These are phyloP conservation scores for Rhagium mordax DNA, from an alignment of 2,888 invertebrate species.

Conservation along the genomic window DNA sequence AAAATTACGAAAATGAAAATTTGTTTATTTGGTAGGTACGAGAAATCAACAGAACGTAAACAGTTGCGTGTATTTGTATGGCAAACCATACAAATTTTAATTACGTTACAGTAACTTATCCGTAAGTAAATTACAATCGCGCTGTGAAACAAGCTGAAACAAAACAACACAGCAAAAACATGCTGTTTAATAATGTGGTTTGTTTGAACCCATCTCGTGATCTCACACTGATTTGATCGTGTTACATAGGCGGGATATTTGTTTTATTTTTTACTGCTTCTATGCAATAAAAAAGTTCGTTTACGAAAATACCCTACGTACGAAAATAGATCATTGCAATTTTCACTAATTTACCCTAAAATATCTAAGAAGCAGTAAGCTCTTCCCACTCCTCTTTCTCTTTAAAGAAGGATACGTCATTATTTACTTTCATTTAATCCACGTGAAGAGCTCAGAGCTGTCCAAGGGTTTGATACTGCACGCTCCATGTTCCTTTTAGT, in stretches of 20 bases:
- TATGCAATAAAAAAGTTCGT: neutral
- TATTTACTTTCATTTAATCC: neutral
- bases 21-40: neutral
- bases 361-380: neutral
- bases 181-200: conserved; percentile 24
- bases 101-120: conserved; percentile 50
- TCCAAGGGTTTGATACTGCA: neutral
- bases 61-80: conserved; percentile 35
- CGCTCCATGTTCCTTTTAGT: neutral
- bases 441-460: neutral
- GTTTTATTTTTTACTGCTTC: conserved; percentile 8
- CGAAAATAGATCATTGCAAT: neutral
- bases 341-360: neutral
- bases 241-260: conserved; percentile 18
- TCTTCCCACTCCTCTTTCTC: neutral
- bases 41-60: conserved; percentile 15
- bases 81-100: conserved; percentile 47
- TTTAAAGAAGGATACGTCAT: neutral
- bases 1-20: neutral
- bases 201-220: conserved; percentile 18
- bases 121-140: conserved; percentile 48
- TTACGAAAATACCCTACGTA: conserved; percentile 13
- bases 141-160: conserved; percentile 45
- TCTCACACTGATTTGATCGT: conserved; percentile 20
- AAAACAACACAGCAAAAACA: conserved; percentile 30